A percentile compares a stretch with the other conserved stretches of the same genome.
phyloP scores from a whole-genome alignment of 2,113 vertebrate species.

The Takifugu bimaculatus region DNA sequence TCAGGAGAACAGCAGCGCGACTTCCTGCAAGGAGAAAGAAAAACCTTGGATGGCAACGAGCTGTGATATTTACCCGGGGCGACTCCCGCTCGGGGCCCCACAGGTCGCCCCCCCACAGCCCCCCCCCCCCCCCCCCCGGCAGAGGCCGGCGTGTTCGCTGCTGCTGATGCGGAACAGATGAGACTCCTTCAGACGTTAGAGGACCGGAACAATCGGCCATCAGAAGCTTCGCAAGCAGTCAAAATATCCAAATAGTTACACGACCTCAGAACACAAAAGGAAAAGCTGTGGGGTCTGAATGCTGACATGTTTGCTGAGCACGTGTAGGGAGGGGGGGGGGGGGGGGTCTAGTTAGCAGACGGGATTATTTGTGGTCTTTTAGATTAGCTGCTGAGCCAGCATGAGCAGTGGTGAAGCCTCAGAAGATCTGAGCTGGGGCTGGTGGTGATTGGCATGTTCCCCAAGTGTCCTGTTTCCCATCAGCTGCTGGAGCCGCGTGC shows the following conservation, averaged over 20 bases:
- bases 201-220: conserved; percentile 1
- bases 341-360: neutral
- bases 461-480: conserved; percentile 32
- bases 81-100: conserved; percentile 17
- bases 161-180: conserved; percentile 55
- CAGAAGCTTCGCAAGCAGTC: conserved; percentile 12
- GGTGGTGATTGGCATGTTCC: conserved; percentile 16
- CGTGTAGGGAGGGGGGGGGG: neutral
- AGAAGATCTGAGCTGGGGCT: conserved; percentile 10
- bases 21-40: conserved; percentile 39
- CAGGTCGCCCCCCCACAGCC: neutral
- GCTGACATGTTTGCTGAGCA: neutral
- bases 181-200: conserved; percentile 21
- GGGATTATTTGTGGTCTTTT: neutral
- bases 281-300: neutral
- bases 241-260: conserved; percentile 27
- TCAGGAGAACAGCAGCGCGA: conserved; percentile 37
- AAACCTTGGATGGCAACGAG: conserved; percentile 44
- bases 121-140: conserved; percentile 7
- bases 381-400: neutral
- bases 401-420: conserved; percentile 12
- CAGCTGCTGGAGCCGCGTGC: conserved; percentile 22
- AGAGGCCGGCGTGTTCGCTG: conserved; percentile 34
- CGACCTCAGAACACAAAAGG: conserved; percentile 1
- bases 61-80: conserved; percentile 42